Base-by-base conservation (phyloP, 2,113 vertebrate species). In the Dendrocopos noguchii region DNA sequence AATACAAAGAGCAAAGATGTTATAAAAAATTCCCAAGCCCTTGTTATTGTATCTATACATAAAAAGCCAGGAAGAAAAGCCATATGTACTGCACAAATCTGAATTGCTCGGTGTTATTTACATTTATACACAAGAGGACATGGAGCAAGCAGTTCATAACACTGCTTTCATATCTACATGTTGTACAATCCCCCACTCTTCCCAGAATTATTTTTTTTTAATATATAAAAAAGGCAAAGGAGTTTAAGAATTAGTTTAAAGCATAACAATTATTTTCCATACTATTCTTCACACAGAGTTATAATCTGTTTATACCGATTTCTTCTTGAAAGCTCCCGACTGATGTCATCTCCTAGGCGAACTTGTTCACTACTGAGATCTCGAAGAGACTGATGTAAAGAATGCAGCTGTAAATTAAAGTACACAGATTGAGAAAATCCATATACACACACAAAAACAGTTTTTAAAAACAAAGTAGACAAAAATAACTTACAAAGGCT, bases 331-430 rank as follows among this genome's bases (percentile, higher is more conserved):
- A 99, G 96, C 86, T 99, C 99, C 73, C 97, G 97, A 92, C 98
- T 98, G 94, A 99, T 96, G 86, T 99, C 99, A 14, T 98, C 97
- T 89, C 98, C 98, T 12, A 99, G 95, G 47, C 98, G 98, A 92
- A 98, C 76, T 90, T 99, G 99, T 88, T 98, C 98, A 93, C 97
- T 98, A 60, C 94, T 98, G 85, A 99, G 97, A 90, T 99, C 99
- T 90, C 99, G 97, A 88, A 99, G 92, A 42, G 99, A 99, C 89
- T 98, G 98, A 90, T 99, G 99, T 79, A 99, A 90, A 67, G 94
- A 94, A 92, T 99, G 99, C 77, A 99, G 80, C 99, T 99, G 92
- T 47, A 90, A 78, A 86, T 83, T 25, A 94, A 91, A 93, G 50
- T 0, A 91, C 4, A 78, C 6, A 75, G 53, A 57, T 72, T 65